Evolutionary conservation across 2,888 invertebrate genomes (phyloP).

Genomic region (Erebia palarica): DNA sequence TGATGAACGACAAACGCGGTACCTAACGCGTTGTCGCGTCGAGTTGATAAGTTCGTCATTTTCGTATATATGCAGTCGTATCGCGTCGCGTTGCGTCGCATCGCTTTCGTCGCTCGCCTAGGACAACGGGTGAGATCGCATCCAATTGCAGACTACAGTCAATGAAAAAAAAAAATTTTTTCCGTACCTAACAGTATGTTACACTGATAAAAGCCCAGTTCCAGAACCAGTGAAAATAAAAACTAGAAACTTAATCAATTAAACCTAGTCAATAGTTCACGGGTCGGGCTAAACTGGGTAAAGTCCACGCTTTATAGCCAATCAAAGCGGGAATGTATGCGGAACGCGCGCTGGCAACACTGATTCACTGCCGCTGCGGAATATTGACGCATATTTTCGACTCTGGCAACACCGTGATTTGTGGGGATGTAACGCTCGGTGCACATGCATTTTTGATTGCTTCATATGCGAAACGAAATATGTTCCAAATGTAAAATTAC

Average conservation of each 20-base stretch:
- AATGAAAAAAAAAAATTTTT: no score
- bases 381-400: slow-evolving; percentile 51
- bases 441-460: slow-evolving; percentile 14
- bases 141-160: no score
- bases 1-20: no score
- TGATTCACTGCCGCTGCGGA: slow-evolving; percentile 47
- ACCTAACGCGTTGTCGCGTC: no score
- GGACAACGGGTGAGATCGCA: no score
- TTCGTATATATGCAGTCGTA: no score
- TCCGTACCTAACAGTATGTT: no score
- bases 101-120: no score
- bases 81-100: no score
- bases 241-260: slow-evolving; percentile 17
- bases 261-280: slow-evolving; percentile 8
- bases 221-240: neutral
- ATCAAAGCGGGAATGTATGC: slow-evolving; percentile 43
- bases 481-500: no score
- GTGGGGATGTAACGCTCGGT: slow-evolving; percentile 39
- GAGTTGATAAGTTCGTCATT: no score
- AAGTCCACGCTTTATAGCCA: slow-evolving; percentile 46
- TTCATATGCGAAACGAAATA: neutral
- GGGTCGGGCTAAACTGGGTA: slow-evolving; percentile 35
- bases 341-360: slow-evolving; percentile 45
- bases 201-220: neutral
- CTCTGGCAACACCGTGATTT: slow-evolving; percentile 52